Evolutionary conservation across 2,797 vertebrate species (phyloP), one percentile per base, ranked within the genome.

Genomic region (Fistularia commersonii): DNA sequence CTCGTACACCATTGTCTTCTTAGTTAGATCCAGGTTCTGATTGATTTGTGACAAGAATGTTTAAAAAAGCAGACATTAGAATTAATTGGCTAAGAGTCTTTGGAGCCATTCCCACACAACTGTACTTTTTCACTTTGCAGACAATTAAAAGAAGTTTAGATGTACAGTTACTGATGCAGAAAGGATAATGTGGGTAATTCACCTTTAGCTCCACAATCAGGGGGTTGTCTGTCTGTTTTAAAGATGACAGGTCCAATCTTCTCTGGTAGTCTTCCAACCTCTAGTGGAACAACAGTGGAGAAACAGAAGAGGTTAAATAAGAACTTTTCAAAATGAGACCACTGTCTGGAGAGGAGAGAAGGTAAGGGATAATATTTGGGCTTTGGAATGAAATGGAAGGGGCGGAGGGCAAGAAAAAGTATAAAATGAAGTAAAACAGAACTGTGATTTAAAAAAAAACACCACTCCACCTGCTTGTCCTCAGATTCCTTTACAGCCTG

Each of bases 191-290:
- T 13, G 39, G 42, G 51, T 34, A 54, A 40, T 57, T 92, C 72
- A 97, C 97, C 91, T 96, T 95, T 76, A 98, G 91, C 79, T 98
- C 97, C 8, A 93, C 89, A 79, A 97, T 93, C 90, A 95, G 90
- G 42, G 94, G 92, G 80, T 97, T 93, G 77, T 99, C 96, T 0
- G 93, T 94, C 83, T 96, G 92, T 83, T 99, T 98, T 63, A 99
- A 69, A 55, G 91, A 95, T 31, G 97, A 97, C 36, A 98, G 91
- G 84, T 99, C 97, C 37, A 99, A 84, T 49, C 95, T 85, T 62
- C 95, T 92, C 85, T 99, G 97, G 67, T 99, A 99, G 86, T 98
- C 95, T 83, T 98, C 96, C 80, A 99, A 72, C 74, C 91, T 94
- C 97, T 99, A 64, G 10, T 66, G 32, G 15, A 54, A 56, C 11